Percentiles rank a stretch among this genome's conserved stretches.
Conservation (phyloP, 1,140 invertebrate species). For the Hirudo medicinalis region DNA sequence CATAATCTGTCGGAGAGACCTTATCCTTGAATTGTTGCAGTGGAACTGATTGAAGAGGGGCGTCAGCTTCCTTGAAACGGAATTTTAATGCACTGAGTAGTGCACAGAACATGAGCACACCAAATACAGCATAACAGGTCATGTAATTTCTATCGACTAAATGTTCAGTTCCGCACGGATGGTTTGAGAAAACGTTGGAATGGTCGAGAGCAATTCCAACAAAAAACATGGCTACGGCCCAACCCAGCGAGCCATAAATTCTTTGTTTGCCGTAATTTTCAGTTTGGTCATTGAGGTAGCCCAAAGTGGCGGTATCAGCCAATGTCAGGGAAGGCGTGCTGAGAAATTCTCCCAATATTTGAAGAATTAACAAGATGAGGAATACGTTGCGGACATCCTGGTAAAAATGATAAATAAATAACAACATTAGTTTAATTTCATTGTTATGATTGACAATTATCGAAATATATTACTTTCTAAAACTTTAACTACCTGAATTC, state of each 20-base stretch:
- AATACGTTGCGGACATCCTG: conserved; percentile 85
- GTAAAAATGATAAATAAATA: too few relatives aligned
- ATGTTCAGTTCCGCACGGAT: conserved; percentile 75
- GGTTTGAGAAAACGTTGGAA: conserved; percentile 67
- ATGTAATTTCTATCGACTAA: conserved; percentile 75
- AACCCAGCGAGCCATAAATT: conserved; percentile 95
- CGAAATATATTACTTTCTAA: neutral
- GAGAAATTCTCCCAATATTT: conserved; percentile 93
- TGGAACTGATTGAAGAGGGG: neutral
- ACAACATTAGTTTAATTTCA: too few relatives aligned
- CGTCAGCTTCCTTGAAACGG: conserved; percentile 30
- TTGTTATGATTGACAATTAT: neutral
- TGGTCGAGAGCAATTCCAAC: conserved; percentile 88
- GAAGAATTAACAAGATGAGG: conserved; percentile 71
- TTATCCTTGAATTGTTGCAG: conserved; percentile 12
- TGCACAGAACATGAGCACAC: conserved; percentile 87
- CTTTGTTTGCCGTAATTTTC: conserved; percentile 82
- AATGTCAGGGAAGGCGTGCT: conserved; percentile 88
- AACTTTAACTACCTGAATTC: neutral
- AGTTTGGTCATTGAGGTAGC: conserved; percentile 69
- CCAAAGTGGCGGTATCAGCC: conserved; percentile 63
- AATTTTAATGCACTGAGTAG: conserved; percentile 78
- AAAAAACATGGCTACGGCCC: conserved; percentile 96
- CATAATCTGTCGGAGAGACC: neutral
- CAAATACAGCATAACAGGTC: conserved; percentile 94